These are phyloP conservation scores for Silurus aristotelis DNA, from an alignment of 2,797 vertebrate species.

Conservation along the genomic window DNA sequence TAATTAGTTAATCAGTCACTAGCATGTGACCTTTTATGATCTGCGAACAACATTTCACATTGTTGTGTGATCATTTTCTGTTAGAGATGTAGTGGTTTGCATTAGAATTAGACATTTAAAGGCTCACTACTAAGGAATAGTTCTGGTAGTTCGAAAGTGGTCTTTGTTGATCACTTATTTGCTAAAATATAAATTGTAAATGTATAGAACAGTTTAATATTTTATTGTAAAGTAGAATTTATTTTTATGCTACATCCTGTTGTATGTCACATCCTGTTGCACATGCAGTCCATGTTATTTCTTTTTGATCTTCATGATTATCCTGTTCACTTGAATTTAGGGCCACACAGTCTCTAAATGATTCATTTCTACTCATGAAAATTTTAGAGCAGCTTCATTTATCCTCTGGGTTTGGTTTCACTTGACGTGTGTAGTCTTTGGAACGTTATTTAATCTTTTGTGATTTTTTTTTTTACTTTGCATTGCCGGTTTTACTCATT, in stretches of 20 bases:
- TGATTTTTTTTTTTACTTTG: not conserved
- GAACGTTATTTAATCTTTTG: no score
- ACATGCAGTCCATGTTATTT: not conserved
- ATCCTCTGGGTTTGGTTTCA: not conserved
- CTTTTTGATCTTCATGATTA: not conserved
- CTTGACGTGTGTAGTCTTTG: not conserved
- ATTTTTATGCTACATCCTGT: not conserved
- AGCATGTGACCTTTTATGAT: not conserved
- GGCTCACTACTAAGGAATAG: not conserved
- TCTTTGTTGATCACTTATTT: not conserved
- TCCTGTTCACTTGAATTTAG: not conserved
- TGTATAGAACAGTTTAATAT: not conserved
- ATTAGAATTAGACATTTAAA: not conserved
- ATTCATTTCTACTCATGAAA: conserved; percentile 11
- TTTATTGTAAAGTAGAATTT: not conserved
- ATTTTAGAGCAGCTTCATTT: not conserved
- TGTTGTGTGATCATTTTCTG: not conserved
- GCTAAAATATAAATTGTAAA: not conserved
- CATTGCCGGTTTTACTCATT: not conserved
- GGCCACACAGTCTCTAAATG: not conserved
- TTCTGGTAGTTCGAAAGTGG: not conserved
- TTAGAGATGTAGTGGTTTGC: not conserved
- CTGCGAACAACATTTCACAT: not conserved
- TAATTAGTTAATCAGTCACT: not conserved
- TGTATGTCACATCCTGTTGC: not conserved